Evolutionary conservation across 2,888 invertebrate genomes (phyloP).

Genomic region (Dastarcus helophoroides): DNA sequence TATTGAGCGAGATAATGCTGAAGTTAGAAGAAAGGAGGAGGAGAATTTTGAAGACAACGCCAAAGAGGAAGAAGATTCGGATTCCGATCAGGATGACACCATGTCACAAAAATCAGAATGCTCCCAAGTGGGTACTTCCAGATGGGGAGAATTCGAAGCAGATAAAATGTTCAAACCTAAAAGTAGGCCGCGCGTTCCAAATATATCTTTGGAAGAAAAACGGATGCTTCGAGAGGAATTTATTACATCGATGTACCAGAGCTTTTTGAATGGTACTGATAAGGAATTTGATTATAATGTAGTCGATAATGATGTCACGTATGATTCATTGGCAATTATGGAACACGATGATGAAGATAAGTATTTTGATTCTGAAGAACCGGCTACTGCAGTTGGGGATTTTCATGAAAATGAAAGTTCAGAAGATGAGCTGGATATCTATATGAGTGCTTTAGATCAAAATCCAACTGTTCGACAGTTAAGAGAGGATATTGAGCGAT

Average conservation of each 20-base stretch:
- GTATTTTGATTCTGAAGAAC: constrained; percentile 79
- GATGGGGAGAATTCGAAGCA: constrained; percentile 29
- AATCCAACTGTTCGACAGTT: constrained; percentile 30
- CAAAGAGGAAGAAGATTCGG: constrained; percentile 32
- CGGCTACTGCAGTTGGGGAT: constrained; percentile 30
- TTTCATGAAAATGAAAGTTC: constrained; percentile 26
- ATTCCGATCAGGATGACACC: constrained; percentile 17
- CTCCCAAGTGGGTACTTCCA: constrained; percentile 18
- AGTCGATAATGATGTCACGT: constrained; percentile 70
- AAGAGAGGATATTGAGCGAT: constrained; percentile 26
- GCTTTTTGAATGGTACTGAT: constrained; percentile 74
- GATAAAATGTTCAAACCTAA: constrained; percentile 21
- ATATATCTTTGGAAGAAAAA: constrained; percentile 47
- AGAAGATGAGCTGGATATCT: constrained; percentile 62
- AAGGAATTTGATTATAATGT: constrained; percentile 69
- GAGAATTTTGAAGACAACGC: constrained; percentile 46
- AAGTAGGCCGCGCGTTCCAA: constrained; percentile 14
- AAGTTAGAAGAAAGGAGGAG: constrained; percentile 50
- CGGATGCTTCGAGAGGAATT: constrained; percentile 68
- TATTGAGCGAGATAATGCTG: constrained; percentile 60
- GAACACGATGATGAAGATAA: constrained; percentile 79
- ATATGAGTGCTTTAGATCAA: constrained; percentile 50
- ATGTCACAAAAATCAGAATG: constrained; percentile 15
- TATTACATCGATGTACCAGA: constrained; percentile 70
- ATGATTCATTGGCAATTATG: constrained; percentile 62